Evolutionary conservation across 2,113 vertebrate genomes (phyloP).

Genomic region (Prionailurus bengalensis): DNA sequence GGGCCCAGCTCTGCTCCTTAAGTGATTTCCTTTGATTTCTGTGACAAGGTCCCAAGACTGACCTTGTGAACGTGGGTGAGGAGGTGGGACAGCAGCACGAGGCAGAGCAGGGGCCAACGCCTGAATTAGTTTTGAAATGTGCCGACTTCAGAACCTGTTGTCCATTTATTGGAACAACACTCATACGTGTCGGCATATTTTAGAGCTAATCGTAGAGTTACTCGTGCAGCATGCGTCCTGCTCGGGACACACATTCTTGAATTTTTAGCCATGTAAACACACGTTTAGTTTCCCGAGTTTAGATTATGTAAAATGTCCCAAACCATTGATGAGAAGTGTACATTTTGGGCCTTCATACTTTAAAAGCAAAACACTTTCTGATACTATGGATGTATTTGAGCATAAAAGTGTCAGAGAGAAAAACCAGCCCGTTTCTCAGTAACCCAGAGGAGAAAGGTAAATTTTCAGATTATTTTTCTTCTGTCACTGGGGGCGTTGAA

Average conservation of each 20-base stretch:
- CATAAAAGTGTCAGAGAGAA: background rate
- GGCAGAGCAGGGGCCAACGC: background rate
- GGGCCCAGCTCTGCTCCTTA: background rate
- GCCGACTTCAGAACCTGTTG: background rate
- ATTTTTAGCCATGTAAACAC: background rate
- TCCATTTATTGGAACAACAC: background rate
- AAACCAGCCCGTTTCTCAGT: background rate
- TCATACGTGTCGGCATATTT: background rate
- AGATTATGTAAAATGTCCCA: background rate
- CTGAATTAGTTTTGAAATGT: background rate
- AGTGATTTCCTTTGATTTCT: background rate
- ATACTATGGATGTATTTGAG: no score
- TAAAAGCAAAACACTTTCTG: background rate
- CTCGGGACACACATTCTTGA: background rate
- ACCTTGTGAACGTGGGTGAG: background rate
- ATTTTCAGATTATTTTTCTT: background rate
- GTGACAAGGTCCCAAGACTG: background rate
- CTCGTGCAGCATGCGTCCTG: fast-evolving
- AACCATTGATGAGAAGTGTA: background rate
- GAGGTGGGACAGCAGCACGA: fast-evolving
- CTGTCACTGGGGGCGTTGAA: background rate
- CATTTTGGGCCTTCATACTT: background rate
- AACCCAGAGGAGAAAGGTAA: background rate
- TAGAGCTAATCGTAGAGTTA: background rate
- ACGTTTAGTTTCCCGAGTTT: background rate